phyloP scores from a whole-genome alignment of 2,113 vertebrate genomes.

The Megaceryle maxima region DNA sequence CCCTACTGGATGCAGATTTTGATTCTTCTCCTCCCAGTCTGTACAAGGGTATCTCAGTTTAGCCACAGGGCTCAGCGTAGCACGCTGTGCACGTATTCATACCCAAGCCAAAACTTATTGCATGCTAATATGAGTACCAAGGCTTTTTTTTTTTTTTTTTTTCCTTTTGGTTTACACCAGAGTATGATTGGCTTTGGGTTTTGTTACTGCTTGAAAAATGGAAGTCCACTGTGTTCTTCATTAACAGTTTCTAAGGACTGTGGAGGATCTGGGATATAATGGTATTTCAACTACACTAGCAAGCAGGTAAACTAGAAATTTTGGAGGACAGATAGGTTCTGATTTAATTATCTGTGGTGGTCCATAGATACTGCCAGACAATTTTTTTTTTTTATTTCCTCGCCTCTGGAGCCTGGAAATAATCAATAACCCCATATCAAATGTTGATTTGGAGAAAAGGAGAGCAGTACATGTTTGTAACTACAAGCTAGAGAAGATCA shows the following conservation, averaged over 20 bases:
- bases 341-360: neutral
- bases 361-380: neutral
- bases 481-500: neutral
- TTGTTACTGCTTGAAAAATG: neutral
- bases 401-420: neutral
- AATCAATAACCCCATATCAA: neutral
- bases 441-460: neutral
- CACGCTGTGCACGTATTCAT: neutral
- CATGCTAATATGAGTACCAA: fast-evolving
- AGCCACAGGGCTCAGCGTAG: neutral
- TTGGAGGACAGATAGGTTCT: neutral
- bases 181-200: neutral
- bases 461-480: neutral
- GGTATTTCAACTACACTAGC: neutral
- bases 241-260: neutral
- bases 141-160: neutral
- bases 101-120: neutral
- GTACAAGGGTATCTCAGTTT: neutral
- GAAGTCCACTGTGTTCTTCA: neutral
- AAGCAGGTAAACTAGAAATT: neutral
- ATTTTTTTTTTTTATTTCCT: neutral
- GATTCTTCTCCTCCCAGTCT: neutral
- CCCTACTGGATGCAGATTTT: neutral
- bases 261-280: neutral
- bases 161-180: neutral